These are phyloP conservation scores for Chaetops frenatus DNA, from an alignment of 2,113 vertebrate genomes.

Conservation along the genomic window DNA sequence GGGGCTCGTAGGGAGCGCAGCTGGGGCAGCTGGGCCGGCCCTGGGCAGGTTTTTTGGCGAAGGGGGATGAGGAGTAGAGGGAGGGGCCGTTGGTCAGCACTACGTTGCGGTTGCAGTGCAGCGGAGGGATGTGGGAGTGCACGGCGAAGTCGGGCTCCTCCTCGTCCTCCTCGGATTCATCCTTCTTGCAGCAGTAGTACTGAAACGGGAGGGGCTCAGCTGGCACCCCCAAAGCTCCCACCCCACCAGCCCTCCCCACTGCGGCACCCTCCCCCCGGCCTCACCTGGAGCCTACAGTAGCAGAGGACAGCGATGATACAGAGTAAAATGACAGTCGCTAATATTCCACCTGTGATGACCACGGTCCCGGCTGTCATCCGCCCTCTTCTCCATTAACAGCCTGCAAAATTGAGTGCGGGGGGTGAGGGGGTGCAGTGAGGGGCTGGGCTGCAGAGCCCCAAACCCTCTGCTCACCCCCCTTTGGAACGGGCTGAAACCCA, in stretches of 20 bases:
- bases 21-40: constrained; percentile 83
- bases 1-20: constrained; percentile 84
- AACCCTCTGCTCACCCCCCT: background rate
- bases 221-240: background rate
- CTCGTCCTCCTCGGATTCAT: constrained; percentile 92
- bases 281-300: constrained; percentile 97
- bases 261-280: too few relatives aligned
- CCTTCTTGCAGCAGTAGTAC: constrained; percentile 98
- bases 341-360: constrained; percentile 99
- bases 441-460: background rate
- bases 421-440: background rate
- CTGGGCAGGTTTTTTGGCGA: constrained; percentile 75
- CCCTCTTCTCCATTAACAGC: constrained; percentile 94
- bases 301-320: constrained; percentile 97
- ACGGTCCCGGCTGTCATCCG: constrained; percentile 99
- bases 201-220: constrained; percentile 34
- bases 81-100: constrained; percentile 88
- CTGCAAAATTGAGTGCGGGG: background rate
- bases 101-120: constrained; percentile 88
- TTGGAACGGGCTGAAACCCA: background rate
- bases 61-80: constrained; percentile 80
- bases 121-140: constrained; percentile 85
- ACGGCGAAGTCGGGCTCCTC: constrained; percentile 96
- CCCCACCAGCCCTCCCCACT: background rate
- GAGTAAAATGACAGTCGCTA: constrained; percentile 95